These are phyloP conservation scores for Maniola hyperantus DNA, from an alignment of 2,888 invertebrate genomes.

Conservation along the genomic window DNA sequence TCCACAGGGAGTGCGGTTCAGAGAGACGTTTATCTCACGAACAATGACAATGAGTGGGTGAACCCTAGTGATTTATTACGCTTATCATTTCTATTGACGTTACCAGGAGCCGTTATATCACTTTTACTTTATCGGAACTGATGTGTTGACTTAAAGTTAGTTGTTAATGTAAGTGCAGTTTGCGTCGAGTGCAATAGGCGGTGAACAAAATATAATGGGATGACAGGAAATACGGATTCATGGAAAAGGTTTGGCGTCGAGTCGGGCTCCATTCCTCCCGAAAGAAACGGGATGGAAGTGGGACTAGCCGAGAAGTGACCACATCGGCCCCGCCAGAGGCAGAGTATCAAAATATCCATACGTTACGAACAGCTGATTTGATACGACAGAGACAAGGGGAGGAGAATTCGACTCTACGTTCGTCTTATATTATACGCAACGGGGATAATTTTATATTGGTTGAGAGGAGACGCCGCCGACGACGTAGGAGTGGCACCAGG, in stretches of 20 bases:
- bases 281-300: constrained; percentile 82
- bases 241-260: constrained; percentile 83
- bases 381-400: constrained; percentile 78
- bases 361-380: constrained; percentile 78
- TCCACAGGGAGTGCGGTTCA: constrained; percentile 31
- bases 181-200: constrained; percentile 37
- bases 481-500: constrained; percentile 75
- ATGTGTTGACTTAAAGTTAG: constrained; percentile 21
- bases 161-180: constrained; percentile 32
- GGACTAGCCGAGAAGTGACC: constrained; percentile 74
- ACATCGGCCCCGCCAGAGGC: constrained; percentile 67
- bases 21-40: constrained; percentile 45
- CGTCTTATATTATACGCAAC: constrained; percentile 78
- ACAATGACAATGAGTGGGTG: constrained; percentile 70
- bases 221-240: constrained; percentile 77
- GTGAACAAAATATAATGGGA: constrained; percentile 69
- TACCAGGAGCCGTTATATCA: constrained; percentile 19
- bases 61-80: constrained; percentile 56
- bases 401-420: constrained; percentile 76
- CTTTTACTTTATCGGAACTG: constrained; percentile 16
- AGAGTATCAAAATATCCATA: constrained; percentile 79
- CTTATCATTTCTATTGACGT: constrained; percentile 32
- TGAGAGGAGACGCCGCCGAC: constrained; percentile 71
- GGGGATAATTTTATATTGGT: constrained; percentile 79
- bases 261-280: constrained; percentile 83